phyloP scores from a whole-genome alignment of 1,140 invertebrate species.

The Apis florea region DNA sequence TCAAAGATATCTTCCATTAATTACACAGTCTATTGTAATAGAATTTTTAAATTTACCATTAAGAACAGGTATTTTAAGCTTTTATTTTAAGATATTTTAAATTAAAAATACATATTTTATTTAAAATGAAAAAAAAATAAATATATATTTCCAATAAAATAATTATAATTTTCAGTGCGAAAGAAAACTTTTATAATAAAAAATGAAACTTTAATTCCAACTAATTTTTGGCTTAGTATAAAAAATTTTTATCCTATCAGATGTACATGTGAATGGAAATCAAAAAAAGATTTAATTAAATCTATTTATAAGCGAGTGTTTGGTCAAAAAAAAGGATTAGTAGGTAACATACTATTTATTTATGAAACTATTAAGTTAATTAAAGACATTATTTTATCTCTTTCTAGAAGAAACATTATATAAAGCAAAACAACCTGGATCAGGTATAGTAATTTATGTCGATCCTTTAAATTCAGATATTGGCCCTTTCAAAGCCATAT shows the following conservation, averaged over 20 bases:
- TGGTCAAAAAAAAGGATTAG: neutral
- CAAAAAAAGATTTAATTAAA: constrained; percentile 7
- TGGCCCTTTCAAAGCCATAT: constrained; percentile 34
- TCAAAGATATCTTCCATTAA: neutral
- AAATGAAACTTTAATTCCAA: constrained; percentile 39
- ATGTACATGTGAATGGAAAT: constrained; percentile 34
- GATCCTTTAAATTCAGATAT: constrained; percentile 41
- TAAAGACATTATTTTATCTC: neutral
- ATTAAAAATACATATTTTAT: no score
- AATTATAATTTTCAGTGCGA: constrained; percentile 13
- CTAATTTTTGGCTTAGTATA: constrained; percentile 1
- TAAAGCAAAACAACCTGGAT: constrained; percentile 17
- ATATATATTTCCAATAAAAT: neutral
- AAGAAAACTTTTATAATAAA: constrained; percentile 48
- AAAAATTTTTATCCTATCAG: constrained; percentile 34
- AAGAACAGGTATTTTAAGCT: constrained; percentile 12
- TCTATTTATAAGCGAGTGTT: constrained; percentile 27
- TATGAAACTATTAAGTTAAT: neutral
- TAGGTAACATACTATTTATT: constrained; percentile 1
- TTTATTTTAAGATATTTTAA: no score
- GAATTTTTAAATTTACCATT: constrained; percentile 26
- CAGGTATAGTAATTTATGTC: constrained; percentile 41
- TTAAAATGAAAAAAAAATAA: neutral
- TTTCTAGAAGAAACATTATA: constrained; percentile 23
- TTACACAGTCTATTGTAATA: constrained; percentile 8